Conservation (phyloP, 2,797 vertebrate species). For the Malacoctenus gilli region DNA sequence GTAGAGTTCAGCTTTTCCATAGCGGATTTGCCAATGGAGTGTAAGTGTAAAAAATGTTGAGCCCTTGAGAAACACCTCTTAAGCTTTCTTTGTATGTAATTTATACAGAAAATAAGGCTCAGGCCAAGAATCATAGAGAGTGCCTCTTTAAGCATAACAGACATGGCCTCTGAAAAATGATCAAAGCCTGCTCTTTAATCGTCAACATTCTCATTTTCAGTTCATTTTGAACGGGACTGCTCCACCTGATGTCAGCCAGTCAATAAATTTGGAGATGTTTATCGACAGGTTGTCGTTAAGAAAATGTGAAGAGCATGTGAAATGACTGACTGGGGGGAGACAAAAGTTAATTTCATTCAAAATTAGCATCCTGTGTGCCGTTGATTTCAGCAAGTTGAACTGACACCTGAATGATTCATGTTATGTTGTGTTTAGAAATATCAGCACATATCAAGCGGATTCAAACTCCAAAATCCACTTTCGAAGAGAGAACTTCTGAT, state of each 20-base stretch:
- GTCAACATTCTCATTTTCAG: conserved; percentile 76
- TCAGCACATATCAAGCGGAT: conserved; percentile 38
- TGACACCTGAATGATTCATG: conserved; percentile 38
- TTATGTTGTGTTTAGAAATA: conserved; percentile 42
- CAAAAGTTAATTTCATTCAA: too few species aligned
- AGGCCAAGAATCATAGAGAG: conserved; percentile 82
- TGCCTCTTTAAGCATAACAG: conserved; percentile 84
- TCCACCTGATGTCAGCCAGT: conserved; percentile 55
- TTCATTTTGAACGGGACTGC: conserved; percentile 68
- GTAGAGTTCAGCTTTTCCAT: conserved; percentile 79
- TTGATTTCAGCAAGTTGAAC: conserved; percentile 16
- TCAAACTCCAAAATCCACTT: conserved; percentile 42
- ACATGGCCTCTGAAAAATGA: conserved; percentile 81
- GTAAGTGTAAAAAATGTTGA: conserved; percentile 78
- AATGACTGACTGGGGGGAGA: conserved; percentile 26
- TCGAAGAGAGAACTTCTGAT: conserved; percentile 67
- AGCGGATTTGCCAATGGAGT: conserved; percentile 74
- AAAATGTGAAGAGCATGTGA: conserved; percentile 40
- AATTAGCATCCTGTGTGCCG: conserved; percentile 22
- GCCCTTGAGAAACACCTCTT: conserved; percentile 84
- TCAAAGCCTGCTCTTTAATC: conserved; percentile 78
- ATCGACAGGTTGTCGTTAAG: conserved; percentile 57
- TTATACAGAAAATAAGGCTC: conserved; percentile 82
- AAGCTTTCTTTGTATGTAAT: conserved; percentile 85
- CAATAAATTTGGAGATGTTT: conserved; percentile 40